Base-by-base conservation (phyloP, 2,113 vertebrate genomes). In the Sciurus niger region DNA sequence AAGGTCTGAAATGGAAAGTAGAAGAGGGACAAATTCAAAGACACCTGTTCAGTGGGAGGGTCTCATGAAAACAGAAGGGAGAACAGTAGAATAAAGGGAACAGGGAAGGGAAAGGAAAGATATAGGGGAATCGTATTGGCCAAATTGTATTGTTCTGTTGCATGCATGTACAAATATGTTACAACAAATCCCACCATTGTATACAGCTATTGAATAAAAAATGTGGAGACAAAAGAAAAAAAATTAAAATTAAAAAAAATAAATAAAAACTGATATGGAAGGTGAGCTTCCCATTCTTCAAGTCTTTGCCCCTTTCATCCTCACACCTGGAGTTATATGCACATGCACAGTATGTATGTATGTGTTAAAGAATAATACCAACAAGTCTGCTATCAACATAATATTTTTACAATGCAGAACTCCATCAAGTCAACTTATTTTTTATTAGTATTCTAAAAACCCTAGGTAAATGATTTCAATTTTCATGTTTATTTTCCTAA, bases 301-400 rank as follows among this genome's bases (percentile, higher is more conserved):
- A 68, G 46, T 14, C 34, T 94, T 96, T 68, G 24, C 28, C 55
- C 6, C 22, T 4, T 8, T 51, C 25, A 82, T 58, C 20, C 20
- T 90, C 25, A 90, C 22, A 32, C n/a, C 72, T 34, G 37, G 78
- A 65, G 55, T 46, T 70, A 82, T 83, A 68, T 89, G 16, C 13
- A 43, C 43, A 18, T 28, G 1, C 16, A n/a, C 6, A 46, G 18
- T 25, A 55, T 58, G 32, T 65, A 55, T 68, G 24, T 65, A 24
- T 24, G 58, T 60, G 58, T 72, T 34, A 89, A 65, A 28, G 34
- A 74, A 18, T 24, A 82, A 85, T 55, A 82, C 43, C 60, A 91
- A 85, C 30, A 77, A 32, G n/a, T 89, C 40, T 90, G 88, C 93
- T 87, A 90, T 48, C 25, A 72, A 60, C 80, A 65, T 93, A 85